Evolutionary conservation across 2,797 vertebrate genomes (phyloP), one percentile per base, ranked within the genome.

Genomic region (Galago senegalensis): DNA sequence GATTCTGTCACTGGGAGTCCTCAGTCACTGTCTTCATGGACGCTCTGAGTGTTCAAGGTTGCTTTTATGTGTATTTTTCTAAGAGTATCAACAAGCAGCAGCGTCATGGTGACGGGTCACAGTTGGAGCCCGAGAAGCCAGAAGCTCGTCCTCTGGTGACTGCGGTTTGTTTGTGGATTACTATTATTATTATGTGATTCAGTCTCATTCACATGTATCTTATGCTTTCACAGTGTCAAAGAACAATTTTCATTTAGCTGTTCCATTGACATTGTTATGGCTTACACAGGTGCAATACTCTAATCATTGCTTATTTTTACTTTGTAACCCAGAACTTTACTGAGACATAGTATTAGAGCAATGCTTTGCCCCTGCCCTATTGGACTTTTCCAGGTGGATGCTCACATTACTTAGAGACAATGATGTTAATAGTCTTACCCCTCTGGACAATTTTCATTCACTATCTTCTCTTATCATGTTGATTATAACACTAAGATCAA

Each of bases 241-340:
- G 37, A 49, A 12, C 27, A 2, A 12, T 37, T 25, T 73, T 56
- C n/a, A 21, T 20, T 31, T n/a, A 0, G 58, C 60, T 67, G 16
- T n/a, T 21, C 25, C 8, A 21, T 20, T 7, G 70, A 63, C 67
- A 23, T 23, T 67, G 46, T 40, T 14, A 13, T 0, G 23, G 73
- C n/a, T 61, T 27, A 25, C 17, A 5, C 9, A 17, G 10, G 10
- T 7, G 4, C 10, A 40, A 56, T 56, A 21, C 40, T 73, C 40
- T 65, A 14, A 53, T 17, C 53, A 73, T 34, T 29, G 12, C 3
- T 5, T 53, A 70, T 31, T 1, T 27, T 85, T 89, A 61, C 60
- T 96, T 67, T 86, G 14, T 63, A 69, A 61, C 75, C 20, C 67
- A 70, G 77, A 86, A 56, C 8, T 46, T 43, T 43, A 46, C 29